These are phyloP conservation scores for Coregonus sp. DNA, from an alignment of 2,797 vertebrate genomes.

Conservation along the genomic window DNA sequence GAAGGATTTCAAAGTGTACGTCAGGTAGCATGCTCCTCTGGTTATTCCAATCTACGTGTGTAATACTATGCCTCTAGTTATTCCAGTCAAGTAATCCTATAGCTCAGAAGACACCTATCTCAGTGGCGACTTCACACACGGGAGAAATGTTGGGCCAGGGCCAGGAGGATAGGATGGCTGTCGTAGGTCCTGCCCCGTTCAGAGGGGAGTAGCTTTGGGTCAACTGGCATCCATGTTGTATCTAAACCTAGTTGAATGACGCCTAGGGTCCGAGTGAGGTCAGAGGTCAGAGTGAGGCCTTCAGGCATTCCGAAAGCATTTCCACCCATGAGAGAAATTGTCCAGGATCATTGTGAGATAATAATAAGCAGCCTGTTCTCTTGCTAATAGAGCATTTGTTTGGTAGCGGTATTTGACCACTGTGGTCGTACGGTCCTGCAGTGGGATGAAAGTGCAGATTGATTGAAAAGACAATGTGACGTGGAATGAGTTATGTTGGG, in stretches of 20 bases:
- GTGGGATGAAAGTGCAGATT: too few species aligned
- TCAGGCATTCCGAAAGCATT: too few species aligned
- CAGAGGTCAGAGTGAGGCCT: too few species aligned
- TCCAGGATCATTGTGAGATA: too few species aligned
- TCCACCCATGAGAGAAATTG: too few species aligned
- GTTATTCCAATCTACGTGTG: conserved; percentile 53
- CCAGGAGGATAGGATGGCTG: conserved; percentile 31
- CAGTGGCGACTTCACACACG: conserved; percentile 22
- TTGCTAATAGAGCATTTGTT: too few species aligned
- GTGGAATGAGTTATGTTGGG: too few species aligned
- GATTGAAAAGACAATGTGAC: too few species aligned
- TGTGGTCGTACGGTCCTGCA: too few species aligned
- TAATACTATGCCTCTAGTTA: conserved; percentile 66
- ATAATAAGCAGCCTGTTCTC: too few species aligned
- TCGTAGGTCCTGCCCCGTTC: neutral
- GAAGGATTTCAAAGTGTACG: conserved; percentile 67
- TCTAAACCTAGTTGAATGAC: too few species aligned
- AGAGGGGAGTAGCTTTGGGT: neutral
- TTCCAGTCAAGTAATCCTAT: conserved; percentile 67
- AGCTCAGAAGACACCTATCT: conserved; percentile 49
- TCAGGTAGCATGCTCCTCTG: conserved; percentile 55
- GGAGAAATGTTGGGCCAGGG: conserved; percentile 40
- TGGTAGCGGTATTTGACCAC: too few species aligned
- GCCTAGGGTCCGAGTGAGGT: neutral
- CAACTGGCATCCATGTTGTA: neutral